Conservation (phyloP, 2,888 invertebrate genomes). For the Carterocephalus palaemon region DNA sequence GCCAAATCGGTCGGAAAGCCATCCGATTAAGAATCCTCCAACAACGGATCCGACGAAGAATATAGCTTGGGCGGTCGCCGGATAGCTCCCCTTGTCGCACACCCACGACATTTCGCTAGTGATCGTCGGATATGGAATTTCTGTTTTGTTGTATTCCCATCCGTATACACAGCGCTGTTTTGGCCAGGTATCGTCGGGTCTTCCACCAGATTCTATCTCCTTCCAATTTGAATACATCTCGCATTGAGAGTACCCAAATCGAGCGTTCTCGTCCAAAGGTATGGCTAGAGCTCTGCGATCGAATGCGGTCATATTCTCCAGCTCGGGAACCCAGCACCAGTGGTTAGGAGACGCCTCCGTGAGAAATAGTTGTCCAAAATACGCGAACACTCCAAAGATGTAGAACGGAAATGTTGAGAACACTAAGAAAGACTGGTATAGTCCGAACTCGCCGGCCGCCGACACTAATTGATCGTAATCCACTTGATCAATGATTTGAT, state of each 20-base stretch:
- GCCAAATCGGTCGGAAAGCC: slow-evolving; percentile 55
- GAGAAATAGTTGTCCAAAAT: slow-evolving; percentile 55
- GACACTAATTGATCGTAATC: slow-evolving; percentile 51
- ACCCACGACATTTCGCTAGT: slow-evolving; percentile 60
- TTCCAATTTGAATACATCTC: slow-evolving; percentile 55
- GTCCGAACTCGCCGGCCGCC: slow-evolving; percentile 56
- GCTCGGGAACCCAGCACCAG: slow-evolving; percentile 59
- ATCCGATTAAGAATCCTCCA: slow-evolving; percentile 55
- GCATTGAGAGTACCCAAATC: slow-evolving; percentile 55
- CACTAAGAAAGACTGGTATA: slow-evolving; percentile 50
- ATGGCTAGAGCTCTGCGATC: slow-evolving; percentile 50
- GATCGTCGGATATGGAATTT: slow-evolving; percentile 60
- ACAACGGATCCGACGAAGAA: slow-evolving; percentile 59
- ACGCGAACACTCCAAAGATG: slow-evolving; percentile 49
- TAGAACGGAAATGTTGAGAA: slow-evolving; percentile 53
- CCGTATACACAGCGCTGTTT: slow-evolving; percentile 47
- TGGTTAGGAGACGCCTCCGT: slow-evolving; percentile 55
- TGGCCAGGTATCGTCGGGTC: slow-evolving; percentile 42
- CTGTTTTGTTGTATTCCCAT: slow-evolving; percentile 60
- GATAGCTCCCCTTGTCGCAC: slow-evolving; percentile 54
- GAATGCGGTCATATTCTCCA: slow-evolving; percentile 46
- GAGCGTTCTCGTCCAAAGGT: slow-evolving; percentile 41
- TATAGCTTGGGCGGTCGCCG: slow-evolving; percentile 56
- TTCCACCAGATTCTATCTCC: slow-evolving; percentile 39
- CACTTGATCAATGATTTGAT: slow-evolving; percentile 27